Conservation (phyloP, 1,140 invertebrate genomes). For the Meloidogyne floridensis region DNA sequence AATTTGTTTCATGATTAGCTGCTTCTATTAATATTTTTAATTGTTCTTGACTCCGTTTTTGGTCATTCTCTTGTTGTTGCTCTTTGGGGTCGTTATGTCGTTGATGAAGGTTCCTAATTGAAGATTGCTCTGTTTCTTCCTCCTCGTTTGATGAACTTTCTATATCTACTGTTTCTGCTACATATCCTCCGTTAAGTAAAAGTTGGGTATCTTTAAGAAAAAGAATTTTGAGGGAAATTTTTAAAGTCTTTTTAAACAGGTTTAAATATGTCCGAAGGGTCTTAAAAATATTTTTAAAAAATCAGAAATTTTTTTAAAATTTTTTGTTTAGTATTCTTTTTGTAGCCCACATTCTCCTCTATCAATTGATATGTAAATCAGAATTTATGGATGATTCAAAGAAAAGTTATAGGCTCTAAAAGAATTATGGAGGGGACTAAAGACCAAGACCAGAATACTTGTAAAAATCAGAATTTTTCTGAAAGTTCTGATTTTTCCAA, state of each 20-base stretch:
- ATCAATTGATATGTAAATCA: no score
- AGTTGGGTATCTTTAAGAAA: neutral
- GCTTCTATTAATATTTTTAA: slow-evolving; percentile 7
- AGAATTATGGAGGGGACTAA: no score
- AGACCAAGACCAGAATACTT: neutral
- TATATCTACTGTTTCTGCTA: neutral
- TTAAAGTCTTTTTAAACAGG: no score
- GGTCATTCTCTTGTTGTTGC: neutral
- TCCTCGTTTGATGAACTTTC: neutral
- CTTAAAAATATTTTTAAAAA: no score
- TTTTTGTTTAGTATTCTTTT: no score
- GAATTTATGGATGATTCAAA: no score
- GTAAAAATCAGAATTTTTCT: neutral
- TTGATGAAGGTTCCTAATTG: neutral
- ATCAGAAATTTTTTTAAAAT: no score
- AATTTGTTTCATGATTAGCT: neutral
- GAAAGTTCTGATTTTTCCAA: slow-evolving; percentile 2
- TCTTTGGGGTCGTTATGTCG: no score
- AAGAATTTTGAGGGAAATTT: neutral
- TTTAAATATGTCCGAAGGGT: no score
- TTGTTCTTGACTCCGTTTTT: neutral
- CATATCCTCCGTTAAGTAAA: neutral
- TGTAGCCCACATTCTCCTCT: no score
- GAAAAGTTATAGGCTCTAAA: no score
- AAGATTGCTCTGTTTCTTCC: neutral